These are phyloP conservation scores for Dichetophora obliterata DNA, from an alignment of 2,888 invertebrate species.

Conservation along the genomic window DNA sequence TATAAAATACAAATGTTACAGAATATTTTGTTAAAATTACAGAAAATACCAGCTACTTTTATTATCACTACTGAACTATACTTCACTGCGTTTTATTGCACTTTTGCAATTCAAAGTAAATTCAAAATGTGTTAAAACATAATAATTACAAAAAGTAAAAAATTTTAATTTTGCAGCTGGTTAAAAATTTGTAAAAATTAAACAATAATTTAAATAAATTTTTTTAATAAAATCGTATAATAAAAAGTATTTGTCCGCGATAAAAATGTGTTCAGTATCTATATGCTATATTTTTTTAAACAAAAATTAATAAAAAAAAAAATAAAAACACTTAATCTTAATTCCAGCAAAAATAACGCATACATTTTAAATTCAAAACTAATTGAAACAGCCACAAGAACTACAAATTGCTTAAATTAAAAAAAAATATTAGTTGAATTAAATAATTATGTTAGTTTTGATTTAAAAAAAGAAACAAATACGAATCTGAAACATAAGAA, in stretches of 20 bases:
- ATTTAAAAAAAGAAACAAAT: neutral
- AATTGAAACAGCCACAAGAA: neutral
- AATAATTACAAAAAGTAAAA: no score
- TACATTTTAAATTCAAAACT: neutral
- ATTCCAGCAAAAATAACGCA: neutral
- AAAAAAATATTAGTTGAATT: slow-evolving; percentile 33
- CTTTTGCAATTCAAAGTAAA: neutral
- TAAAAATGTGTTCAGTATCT: neutral
- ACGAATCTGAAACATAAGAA: slow-evolving; percentile 1
- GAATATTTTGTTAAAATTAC: slow-evolving; percentile 1
- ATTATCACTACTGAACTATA: no score
- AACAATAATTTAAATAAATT: neutral
- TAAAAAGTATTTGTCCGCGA: neutral
- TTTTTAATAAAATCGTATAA: neutral
- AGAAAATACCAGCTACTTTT: neutral
- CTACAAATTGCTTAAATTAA: slow-evolving; percentile 3
- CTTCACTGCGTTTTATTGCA: neutral
- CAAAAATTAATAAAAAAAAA: slow-evolving; percentile 15
- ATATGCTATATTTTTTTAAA: neutral
- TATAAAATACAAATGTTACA: slow-evolving; percentile 4
- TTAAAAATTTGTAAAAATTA: neutral
- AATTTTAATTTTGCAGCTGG: no score
- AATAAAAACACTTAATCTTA: neutral
- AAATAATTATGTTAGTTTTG: slow-evolving; percentile 15
- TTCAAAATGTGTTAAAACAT: no score